These are phyloP conservation scores for Campylorhamphus procurvoides DNA, from an alignment of 2,113 vertebrate genomes.

Conservation along the genomic window DNA sequence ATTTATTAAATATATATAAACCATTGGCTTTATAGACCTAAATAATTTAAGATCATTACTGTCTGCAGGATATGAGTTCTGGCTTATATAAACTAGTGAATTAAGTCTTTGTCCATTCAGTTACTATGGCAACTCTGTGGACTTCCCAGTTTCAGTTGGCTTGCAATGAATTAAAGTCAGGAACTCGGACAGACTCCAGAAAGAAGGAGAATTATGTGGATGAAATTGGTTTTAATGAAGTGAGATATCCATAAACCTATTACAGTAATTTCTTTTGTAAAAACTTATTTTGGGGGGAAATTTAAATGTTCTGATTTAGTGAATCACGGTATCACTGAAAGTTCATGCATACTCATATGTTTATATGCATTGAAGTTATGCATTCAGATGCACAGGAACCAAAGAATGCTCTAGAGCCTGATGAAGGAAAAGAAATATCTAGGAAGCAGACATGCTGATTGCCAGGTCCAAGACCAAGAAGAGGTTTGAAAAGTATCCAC, in stretches of 20 bases:
- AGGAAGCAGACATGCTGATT: background rate
- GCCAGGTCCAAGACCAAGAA: background rate
- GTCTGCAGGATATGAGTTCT: conserved; percentile 7
- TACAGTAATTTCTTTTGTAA: background rate
- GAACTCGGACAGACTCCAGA: background rate
- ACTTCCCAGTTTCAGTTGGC: background rate
- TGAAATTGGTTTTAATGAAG: background rate
- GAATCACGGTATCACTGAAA: background rate
- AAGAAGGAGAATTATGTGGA: background rate
- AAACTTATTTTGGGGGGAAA: background rate
- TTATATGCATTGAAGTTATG: background rate
- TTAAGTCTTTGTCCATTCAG: conserved; percentile 30
- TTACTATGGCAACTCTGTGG: conserved; percentile 33
- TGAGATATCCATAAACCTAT: background rate
- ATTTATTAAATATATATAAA: conserved; percentile 36
- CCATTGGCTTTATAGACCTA: background rate
- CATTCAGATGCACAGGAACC: background rate
- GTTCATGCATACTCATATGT: background rate
- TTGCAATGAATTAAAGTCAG: conserved; percentile 35
- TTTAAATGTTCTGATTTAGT: background rate
- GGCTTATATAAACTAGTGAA: conserved; percentile 13
- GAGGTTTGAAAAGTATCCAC: background rate
- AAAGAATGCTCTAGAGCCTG: background rate
- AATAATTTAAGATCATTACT: conserved; percentile 30
- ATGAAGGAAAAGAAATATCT: background rate